phyloP scores from a whole-genome alignment of 2,888 invertebrate species.

The Ormyrus nitidulus region DNA sequence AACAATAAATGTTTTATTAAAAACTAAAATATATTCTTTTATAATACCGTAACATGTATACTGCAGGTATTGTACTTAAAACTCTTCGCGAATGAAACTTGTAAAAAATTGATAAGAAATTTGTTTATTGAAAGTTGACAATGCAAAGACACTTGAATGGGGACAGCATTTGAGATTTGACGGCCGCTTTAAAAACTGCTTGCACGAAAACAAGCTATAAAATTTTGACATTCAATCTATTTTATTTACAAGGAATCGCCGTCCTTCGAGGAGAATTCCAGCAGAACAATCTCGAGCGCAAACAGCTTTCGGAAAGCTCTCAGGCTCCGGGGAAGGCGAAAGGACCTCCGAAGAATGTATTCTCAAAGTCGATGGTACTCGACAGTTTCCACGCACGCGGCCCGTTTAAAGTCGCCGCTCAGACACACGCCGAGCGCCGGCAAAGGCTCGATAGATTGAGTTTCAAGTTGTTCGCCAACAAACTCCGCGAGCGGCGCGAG shows the following conservation, averaged over 20 bases:
- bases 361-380: constrained; percentile 43
- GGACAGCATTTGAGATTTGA: too few relatives aligned
- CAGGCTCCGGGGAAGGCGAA: neutral
- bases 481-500: constrained; percentile 57
- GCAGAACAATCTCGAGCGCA: constrained; percentile 33
- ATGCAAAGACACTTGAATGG: too few relatives aligned
- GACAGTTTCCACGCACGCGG: constrained; percentile 7
- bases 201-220: too few relatives aligned
- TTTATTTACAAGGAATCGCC: neutral
- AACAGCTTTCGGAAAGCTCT: constrained; percentile 21
- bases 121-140: too few relatives aligned
- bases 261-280: constrained; percentile 8
- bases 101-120: too few relatives aligned
- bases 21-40: too few relatives aligned
- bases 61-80: too few relatives aligned
- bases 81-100: too few relatives aligned
- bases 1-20: too few relatives aligned
- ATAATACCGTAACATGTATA: too few relatives aligned
- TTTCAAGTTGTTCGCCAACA: constrained; percentile 70
- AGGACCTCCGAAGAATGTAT: constrained; percentile 34
- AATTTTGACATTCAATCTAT: too few relatives aligned
- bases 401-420: constrained; percentile 7
- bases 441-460: constrained; percentile 66
- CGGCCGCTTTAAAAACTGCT: too few relatives aligned
- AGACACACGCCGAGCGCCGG: constrained; percentile 8